Base-by-base conservation (phyloP, 2,113 vertebrate genomes). In the Synchiropus splendidus region DNA sequence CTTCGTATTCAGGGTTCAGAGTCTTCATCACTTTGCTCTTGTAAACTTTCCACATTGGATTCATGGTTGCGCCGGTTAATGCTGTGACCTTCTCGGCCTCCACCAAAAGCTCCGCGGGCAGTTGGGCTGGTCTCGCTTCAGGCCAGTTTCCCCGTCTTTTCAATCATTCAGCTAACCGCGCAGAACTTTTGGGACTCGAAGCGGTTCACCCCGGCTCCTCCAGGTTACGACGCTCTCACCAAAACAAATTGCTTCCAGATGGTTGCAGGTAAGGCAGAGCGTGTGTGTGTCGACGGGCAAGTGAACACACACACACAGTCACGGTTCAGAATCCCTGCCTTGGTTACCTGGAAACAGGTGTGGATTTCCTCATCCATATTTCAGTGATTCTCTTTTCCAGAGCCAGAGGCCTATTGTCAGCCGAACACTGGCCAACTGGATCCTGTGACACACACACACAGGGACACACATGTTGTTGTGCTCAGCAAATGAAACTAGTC, bases 321-420 rank as follows among this genome's bases (percentile, higher is more conserved):
- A 75, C 38, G 63, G 46, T 67, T 70, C 58, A 72, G 65, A 64
- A 71, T 57, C 57, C 60, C 67, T 74, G 68, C 70, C 80, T 75
- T 37, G 73, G 83, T 85, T 85, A 86, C 85, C 83, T 87, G 85
- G 83, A 83, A 83, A 86, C 80, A 83, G 85, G 83, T 86, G 65
- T 86, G 51, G 59, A 72, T 84, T 88, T 83, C 83, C 66, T 81
- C 76, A 83, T 88, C 58, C 74, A 86, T 86, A 77, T 85, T 88
- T 86, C 61, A 86, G 63, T 58, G 57, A 35, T 52, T 70, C 58
- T 75, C 63, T 54, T 68, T 79, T 74, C 67, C 65, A 71, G 58
- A 72, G 53, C 51, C 58, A 64, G 69, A 51, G 61, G 51, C 59
- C 72, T 51, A 78, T 84, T 86, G 80, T 86, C 60, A 62, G 63